Conservation (phyloP, 2,888 invertebrate genomes). For the Opisthograptis luteolata region DNA sequence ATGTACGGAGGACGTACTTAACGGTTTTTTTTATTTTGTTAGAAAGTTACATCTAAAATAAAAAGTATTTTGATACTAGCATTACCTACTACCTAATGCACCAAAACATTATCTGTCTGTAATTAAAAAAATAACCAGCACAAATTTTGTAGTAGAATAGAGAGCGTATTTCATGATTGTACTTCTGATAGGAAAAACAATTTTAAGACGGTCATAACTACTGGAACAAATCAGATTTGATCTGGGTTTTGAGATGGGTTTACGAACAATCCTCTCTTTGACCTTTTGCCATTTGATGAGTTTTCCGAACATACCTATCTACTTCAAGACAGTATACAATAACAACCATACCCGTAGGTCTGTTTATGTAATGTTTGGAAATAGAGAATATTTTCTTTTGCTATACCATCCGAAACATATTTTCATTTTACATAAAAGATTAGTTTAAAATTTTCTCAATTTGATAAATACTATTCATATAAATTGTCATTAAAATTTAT, state of each 20-base stretch:
- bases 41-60: too few species aligned
- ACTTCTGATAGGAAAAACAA: background rate
- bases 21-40: too few species aligned
- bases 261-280: constrained; percentile 7
- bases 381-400: too few species aligned
- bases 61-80: too few species aligned
- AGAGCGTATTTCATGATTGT: background rate
- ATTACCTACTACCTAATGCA: too few species aligned
- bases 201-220: constrained; percentile 1
- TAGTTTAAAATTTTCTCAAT: too few species aligned
- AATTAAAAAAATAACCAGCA: background rate
- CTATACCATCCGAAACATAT: too few species aligned
- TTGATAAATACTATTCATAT: too few species aligned
- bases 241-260: constrained; percentile 2
- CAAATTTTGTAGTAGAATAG: background rate
- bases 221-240: background rate
- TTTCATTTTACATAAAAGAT: too few species aligned
- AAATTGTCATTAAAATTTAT: too few species aligned
- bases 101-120: background rate
- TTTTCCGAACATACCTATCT: background rate
- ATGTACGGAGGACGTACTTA: too few species aligned
- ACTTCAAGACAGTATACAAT: background rate
- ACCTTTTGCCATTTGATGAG: constrained; percentile 9
- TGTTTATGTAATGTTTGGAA: too few species aligned
- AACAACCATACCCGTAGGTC: background rate